Evolutionary conservation across 2,797 vertebrate species (phyloP).

Genomic region (Bovichtus diacanthus): DNA sequence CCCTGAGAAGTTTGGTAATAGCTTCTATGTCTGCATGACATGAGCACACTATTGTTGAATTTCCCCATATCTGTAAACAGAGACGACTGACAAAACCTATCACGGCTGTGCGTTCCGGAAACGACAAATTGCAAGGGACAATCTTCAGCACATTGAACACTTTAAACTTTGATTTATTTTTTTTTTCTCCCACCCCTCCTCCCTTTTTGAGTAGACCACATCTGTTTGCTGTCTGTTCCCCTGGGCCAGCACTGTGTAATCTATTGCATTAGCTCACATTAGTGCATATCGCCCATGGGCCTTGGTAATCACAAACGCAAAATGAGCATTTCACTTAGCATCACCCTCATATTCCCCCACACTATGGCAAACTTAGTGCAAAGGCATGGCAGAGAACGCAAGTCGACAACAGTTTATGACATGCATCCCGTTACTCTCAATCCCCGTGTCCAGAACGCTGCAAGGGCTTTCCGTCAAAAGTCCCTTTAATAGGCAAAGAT

Average conservation of each 20-base stretch:
- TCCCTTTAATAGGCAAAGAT: constrained; percentile 55
- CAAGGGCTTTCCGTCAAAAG: constrained; percentile 65
- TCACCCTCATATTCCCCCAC: constrained; percentile 82
- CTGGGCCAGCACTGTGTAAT: constrained; percentile 86
- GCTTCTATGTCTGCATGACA: constrained; percentile 25
- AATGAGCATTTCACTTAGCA: constrained; percentile 90
- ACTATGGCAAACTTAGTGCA: constrained; percentile 76
- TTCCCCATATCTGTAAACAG: constrained; percentile 22
- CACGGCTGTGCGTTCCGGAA: constrained; percentile 58
- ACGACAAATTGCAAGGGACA: constrained; percentile 79
- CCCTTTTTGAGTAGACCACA: constrained; percentile 81
- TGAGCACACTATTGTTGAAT: constrained; percentile 31
- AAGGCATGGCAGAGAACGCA: constrained; percentile 60
- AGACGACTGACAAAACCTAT: constrained; percentile 65
- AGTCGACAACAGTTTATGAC: constrained; percentile 76
- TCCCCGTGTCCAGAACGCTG: constrained; percentile 65
- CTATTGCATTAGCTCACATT: constrained; percentile 93
- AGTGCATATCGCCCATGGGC: constrained; percentile 90
- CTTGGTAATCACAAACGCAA: constrained; percentile 89
- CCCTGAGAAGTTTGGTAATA: constrained; percentile 18
- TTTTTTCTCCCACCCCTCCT: constrained; percentile 4
- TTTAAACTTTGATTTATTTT: constrained; percentile 75
- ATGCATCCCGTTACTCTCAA: constrained; percentile 65
- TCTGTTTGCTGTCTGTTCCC: constrained; percentile 85
- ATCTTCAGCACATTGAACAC: constrained; percentile 81